Evolutionary conservation across 2,888 invertebrate genomes (phyloP), one percentile per base, ranked within the genome.

Genomic region (Euphydryas editha): DNA sequence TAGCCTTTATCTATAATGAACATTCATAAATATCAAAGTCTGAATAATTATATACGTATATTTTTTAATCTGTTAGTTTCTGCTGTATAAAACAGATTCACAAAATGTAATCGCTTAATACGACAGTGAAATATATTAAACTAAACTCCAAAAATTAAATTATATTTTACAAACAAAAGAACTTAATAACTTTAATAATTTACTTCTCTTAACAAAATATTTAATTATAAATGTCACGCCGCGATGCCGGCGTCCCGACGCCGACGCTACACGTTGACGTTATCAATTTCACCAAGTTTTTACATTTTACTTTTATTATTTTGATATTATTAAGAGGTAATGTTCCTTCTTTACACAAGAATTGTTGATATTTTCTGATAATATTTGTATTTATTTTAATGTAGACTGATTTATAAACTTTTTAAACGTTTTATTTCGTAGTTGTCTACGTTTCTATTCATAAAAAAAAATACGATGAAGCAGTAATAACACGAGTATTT

Each of bases 221-320:
- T 70, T 70, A 70, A 70, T 70, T 70, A 68, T 47, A 59, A 36
- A 60, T 61, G 68, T 66, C 63, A 61, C 59, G 51, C 18, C 30
- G 36, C 17, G 42, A n/a, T 57, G 65, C 65, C 57, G 62, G 39
- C 30, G 42, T 20, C 60, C 54, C 54, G 51, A 39, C 63, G 46
- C n/a, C 67, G 61, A 21, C 58, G 44, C 30, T 24, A 49, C 57
- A 58, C 55, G 63, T 56, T 61, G 68, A 70, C 68, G 51, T 68
- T 70, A 68, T 70, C 68, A 62, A 65, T 65, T 62, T 63, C 61
- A 61, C 46, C 42, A 60, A 61, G 51, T 59, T 49, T 60, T 55
- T 60, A 21, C 51, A 51, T 54, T 59, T 59, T 49, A n/a, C 37
- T 21, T 63, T 30, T 49, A 63, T 58, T 44, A 17, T 2, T 58